These are phyloP conservation scores for Eustalomyia histrio DNA, from an alignment of 2,888 invertebrate species.

Conservation along the genomic window DNA sequence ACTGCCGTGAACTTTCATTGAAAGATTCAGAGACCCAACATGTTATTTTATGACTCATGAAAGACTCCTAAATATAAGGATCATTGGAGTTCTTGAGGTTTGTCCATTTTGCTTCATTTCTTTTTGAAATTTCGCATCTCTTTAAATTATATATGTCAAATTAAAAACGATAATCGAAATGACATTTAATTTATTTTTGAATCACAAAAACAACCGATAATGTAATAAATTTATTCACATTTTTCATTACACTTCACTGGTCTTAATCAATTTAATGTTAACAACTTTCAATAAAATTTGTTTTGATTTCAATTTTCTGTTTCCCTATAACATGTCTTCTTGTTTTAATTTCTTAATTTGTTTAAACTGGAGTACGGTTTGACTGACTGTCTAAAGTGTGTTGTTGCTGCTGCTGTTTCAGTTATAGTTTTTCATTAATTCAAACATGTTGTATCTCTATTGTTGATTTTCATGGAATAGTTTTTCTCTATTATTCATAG, in stretches of 20 bases:
- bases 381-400: neutral
- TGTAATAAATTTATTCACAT: neutral
- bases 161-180: too few relatives aligned
- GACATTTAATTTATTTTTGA: too few relatives aligned
- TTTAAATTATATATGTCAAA: too few relatives aligned
- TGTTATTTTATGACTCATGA: too few relatives aligned
- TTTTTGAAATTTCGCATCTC: too few relatives aligned
- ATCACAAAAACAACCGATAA: too few relatives aligned
- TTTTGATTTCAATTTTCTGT: constrained; percentile 18
- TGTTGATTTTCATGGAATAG: neutral
- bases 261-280: neutral
- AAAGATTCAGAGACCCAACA: too few relatives aligned
- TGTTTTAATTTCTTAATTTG: constrained; percentile 3
- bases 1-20: too few relatives aligned
- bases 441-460: neutral
- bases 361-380: neutral
- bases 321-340: constrained; percentile 36
- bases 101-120: too few relatives aligned
- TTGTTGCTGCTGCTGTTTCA: neutral
- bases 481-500: neutral
- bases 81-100: too few relatives aligned
- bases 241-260: neutral
- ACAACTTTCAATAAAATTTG: neutral
- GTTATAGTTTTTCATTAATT: neutral
- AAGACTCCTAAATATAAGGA: too few relatives aligned